These are phyloP conservation scores for Rattus rattus DNA, from an alignment of 2,113 vertebrate genomes.

Conservation along the genomic window DNA sequence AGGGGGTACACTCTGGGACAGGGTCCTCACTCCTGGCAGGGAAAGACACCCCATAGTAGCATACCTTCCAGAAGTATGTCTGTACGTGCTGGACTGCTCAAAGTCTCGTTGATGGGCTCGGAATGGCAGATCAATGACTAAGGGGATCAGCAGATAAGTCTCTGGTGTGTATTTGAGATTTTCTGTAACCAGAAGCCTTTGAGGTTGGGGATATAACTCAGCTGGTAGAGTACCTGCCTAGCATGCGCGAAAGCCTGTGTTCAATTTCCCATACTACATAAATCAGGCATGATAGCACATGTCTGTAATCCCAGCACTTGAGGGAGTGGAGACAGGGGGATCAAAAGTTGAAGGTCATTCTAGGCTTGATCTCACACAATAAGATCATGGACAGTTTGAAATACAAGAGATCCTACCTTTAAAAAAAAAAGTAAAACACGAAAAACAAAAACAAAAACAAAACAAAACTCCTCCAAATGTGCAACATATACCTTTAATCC, in stretches of 20 bases:
- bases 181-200: background rate
- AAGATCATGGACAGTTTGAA: background rate
- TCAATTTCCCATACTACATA: background rate
- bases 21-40: background rate
- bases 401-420: too few relatives aligned
- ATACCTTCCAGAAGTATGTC: background rate
- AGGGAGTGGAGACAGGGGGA: background rate
- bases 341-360: background rate
- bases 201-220: background rate
- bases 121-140: background rate
- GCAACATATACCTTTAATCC: background rate
- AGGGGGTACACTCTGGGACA: background rate
- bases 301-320: background rate
- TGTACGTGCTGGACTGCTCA: background rate
- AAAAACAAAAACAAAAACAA: background rate
- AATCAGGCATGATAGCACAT: background rate
- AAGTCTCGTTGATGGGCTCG: background rate
- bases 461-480: too few relatives aligned
- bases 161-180: background rate
- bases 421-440: background rate
- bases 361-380: background rate
- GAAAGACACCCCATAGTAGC: accelerated
- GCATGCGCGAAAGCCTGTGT: background rate
- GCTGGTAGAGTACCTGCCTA: background rate
- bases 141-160: background rate